A percentile compares a stretch with the other conserved stretches of the same genome.
Conservation (phyloP, 1,140 invertebrate species). For the Oedothorax gibbosus region DNA sequence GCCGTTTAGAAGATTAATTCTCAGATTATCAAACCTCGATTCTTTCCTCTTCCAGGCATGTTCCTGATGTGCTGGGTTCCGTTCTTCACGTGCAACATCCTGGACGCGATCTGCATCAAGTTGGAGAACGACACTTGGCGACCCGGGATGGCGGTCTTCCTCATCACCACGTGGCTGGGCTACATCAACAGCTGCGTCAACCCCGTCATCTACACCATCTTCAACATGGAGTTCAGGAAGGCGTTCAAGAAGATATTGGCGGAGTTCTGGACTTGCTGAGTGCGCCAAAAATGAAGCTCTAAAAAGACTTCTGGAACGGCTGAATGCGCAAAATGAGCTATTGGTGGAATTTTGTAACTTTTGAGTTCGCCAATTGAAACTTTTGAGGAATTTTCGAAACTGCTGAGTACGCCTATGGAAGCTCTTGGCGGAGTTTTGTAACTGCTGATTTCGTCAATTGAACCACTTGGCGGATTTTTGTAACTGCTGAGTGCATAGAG, state of each 20-base stretch:
- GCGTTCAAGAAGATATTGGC: constrained; percentile 95
- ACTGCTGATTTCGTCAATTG: too few relatives aligned
- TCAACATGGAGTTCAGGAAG: constrained; percentile 99
- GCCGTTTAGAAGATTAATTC: background rate
- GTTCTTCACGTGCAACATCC: constrained; percentile 96
- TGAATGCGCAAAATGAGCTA: too few relatives aligned
- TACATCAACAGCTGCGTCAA: constrained; percentile 99
- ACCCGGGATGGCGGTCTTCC: constrained; percentile 89
- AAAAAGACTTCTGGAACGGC: too few relatives aligned
- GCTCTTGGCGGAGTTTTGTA: too few relatives aligned
- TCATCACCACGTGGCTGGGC: constrained; percentile 97
- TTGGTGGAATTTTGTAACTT: too few relatives aligned
- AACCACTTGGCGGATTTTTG: too few relatives aligned
- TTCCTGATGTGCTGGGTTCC: constrained; percentile 99
- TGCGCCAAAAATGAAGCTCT: too few relatives aligned
- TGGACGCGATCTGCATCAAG: constrained; percentile 96
- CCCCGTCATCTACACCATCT: constrained; percentile 99
- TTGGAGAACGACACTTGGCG: constrained; percentile 78
- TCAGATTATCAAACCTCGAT: constrained; percentile 61
- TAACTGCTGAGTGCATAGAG: too few relatives aligned
- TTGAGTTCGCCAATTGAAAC: too few relatives aligned
- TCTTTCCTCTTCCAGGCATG: constrained; percentile 76
- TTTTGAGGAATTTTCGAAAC: too few relatives aligned
- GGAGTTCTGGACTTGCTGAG: constrained; percentile 63
- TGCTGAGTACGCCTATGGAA: too few relatives aligned